Conservation (phyloP, 2,888 invertebrate genomes). For the Caenorhabditis sp. region DNA sequence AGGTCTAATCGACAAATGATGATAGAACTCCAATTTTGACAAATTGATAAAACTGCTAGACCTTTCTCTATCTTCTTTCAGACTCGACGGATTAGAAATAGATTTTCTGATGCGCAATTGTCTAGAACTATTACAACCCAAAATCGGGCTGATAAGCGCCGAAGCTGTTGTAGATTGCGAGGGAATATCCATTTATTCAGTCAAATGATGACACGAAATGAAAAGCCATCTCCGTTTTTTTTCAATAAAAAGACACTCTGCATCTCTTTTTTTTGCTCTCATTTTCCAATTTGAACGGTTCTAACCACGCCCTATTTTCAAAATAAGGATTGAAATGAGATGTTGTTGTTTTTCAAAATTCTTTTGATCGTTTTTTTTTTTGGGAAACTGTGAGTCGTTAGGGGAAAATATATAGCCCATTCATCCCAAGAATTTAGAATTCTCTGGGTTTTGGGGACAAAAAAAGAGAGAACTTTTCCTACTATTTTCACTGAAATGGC, state of each 20-base stretch:
- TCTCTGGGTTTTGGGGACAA: too few species aligned
- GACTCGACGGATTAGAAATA: conserved; percentile 35
- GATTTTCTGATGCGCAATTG: conserved; percentile 35
- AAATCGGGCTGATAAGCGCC: conserved; percentile 35
- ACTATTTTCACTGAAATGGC: too few species aligned
- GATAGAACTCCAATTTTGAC: conserved; percentile 28
- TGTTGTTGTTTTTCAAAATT: too few species aligned
- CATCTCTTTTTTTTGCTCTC: background rate
- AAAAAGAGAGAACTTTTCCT: too few species aligned
- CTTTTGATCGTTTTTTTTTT: too few species aligned
- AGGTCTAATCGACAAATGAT: conserved; percentile 28
- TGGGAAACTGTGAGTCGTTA: too few species aligned
- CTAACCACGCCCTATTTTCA: background rate
- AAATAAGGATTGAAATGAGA: background rate
- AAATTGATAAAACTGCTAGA: conserved; percentile 22
- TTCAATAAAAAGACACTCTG: background rate
- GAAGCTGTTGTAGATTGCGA: conserved; percentile 7
- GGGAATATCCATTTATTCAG: background rate
- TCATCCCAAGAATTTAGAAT: too few species aligned
- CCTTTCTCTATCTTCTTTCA: conserved; percentile 8
- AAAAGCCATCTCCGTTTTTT: background rate
- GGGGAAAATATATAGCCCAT: too few species aligned
- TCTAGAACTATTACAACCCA: conserved; percentile 6
- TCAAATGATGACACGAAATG: background rate
- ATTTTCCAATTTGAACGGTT: background rate